These are phyloP conservation scores for Natrix natrix DNA, from an alignment of 2,797 vertebrate genomes.

Conservation along the genomic window DNA sequence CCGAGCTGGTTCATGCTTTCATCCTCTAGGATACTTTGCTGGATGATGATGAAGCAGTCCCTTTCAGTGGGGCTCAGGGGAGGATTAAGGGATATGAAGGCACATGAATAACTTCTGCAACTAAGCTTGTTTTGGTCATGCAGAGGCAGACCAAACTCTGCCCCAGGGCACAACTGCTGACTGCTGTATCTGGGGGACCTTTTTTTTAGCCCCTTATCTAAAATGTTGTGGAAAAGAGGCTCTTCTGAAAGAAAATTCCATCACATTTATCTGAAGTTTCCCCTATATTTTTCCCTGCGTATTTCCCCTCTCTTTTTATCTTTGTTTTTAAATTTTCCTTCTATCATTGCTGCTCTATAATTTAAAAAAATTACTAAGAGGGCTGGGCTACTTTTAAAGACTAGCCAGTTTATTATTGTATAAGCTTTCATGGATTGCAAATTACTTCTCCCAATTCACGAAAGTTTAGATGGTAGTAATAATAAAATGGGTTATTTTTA, in stretches of 20 bases:
- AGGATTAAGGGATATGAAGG: constrained; percentile 13
- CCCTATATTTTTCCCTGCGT: neutral
- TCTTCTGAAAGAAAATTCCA: neutral
- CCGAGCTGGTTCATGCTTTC: neutral
- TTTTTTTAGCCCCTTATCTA: neutral
- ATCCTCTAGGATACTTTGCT: neutral
- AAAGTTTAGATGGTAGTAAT: neutral
- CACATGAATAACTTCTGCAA: constrained; percentile 16
- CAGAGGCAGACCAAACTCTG: constrained; percentile 5
- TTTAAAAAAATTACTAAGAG: neutral
- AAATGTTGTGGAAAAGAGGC: neutral
- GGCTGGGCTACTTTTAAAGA: neutral
- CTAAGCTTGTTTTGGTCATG: constrained; percentile 20
- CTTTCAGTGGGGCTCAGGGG: neutral
- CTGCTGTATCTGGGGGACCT: neutral
- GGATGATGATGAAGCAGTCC: neutral
- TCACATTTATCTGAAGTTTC: neutral
- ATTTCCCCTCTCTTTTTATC: neutral
- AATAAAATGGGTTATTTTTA: neutral
- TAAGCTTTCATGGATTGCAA: neutral
- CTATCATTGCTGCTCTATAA: neutral
- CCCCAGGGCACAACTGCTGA: neutral
- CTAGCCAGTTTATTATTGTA: neutral
- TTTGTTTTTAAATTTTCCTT: neutral
- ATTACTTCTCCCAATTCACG: neutral